phyloP scores from a whole-genome alignment of 2,888 invertebrate genomes.

The Octonoba sinensis region DNA sequence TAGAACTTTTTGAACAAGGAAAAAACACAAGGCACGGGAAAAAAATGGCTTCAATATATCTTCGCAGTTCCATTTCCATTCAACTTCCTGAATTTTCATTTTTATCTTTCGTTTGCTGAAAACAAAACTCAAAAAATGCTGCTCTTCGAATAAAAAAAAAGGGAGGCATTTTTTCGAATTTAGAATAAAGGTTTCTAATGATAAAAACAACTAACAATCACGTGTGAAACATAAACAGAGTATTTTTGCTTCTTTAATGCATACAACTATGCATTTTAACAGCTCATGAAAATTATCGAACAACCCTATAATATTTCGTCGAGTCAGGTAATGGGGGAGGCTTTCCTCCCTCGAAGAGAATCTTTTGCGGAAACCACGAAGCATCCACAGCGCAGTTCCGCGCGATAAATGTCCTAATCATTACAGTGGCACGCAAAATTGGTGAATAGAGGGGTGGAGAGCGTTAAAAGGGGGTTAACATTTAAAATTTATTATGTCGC shows the following conservation, averaged over 20 bases:
- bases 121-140: conserved; percentile 25
- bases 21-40: conserved; percentile 12
- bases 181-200: conserved; percentile 20
- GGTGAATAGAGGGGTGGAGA: not conserved
- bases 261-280: no score
- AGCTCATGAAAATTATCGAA: conserved; percentile 45
- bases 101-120: conserved; percentile 24
- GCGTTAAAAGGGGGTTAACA: conserved; percentile 12
- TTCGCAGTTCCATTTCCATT: conserved; percentile 24
- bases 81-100: conserved; percentile 22
- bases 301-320: conserved; percentile 11
- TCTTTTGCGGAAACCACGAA: conserved; percentile 57
- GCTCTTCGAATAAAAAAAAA: not conserved
- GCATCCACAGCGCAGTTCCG: conserved; percentile 58
- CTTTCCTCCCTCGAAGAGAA: conserved; percentile 7
- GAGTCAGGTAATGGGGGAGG: conserved; percentile 40
- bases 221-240: not conserved
- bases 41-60: conserved; percentile 16
- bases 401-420: conserved; percentile 60
- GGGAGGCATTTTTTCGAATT: not conserved
- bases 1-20: conserved; percentile 25
- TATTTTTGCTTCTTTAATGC: no score
- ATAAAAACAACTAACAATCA: conserved; percentile 2
- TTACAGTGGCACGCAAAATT: conserved; percentile 43
- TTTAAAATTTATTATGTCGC: conserved; percentile 60